These are phyloP conservation scores for Pseudonaja textilis DNA, from an alignment of 2,113 vertebrate species.

Conservation along the genomic window DNA sequence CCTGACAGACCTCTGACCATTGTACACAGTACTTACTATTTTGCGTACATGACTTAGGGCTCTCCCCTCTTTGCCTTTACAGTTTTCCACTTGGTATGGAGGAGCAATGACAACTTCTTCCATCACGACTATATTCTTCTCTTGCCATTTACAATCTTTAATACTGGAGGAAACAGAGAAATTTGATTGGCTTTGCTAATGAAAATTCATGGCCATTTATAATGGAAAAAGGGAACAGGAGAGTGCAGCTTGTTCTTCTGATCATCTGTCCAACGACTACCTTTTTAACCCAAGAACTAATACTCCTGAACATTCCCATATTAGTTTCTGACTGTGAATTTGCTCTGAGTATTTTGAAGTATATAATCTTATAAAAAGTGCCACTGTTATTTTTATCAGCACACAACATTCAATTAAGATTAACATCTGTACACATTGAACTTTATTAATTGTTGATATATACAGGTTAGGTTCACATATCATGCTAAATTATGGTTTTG, in stretches of 20 bases:
- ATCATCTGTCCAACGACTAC: background rate
- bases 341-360: background rate
- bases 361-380: background rate
- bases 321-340: background rate
- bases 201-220: background rate
- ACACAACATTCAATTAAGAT: background rate
- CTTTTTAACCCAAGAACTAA: background rate
- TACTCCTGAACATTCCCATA: background rate
- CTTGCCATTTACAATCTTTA: conserved; percentile 99
- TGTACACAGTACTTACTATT: conserved; percentile 87
- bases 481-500: no score
- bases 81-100: conserved; percentile 97
- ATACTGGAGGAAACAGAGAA: conserved; percentile 75
- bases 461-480: no score
- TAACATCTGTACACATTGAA: background rate
- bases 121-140: conserved; percentile 99
- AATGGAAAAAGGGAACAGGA: background rate
- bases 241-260: background rate
- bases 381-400: background rate
- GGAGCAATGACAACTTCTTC: conserved; percentile 97
- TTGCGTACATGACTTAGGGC: conserved; percentile 99
- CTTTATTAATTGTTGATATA: background rate
- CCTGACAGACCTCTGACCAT: no score
- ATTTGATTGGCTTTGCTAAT: background rate
- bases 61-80: conserved; percentile 99